A percentile compares a stretch with the other conserved stretches of the same genome.
Conservation (phyloP, 2,888 invertebrate genomes). For the Phorcus lineatus region DNA sequence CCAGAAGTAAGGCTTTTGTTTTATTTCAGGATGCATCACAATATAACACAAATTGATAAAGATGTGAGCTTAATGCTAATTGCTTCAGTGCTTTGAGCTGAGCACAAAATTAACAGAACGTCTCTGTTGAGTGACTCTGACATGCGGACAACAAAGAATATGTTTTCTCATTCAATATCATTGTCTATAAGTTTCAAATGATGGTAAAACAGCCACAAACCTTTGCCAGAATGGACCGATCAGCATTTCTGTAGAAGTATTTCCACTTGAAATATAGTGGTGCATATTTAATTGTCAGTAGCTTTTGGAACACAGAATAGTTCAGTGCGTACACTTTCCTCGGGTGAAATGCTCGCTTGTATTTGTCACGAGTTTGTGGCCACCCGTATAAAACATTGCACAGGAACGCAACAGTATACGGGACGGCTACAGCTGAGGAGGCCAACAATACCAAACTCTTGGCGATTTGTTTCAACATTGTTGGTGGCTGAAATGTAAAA, state of each 20-base stretch:
- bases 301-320: conserved; percentile 59
- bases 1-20: no score
- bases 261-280: conserved; percentile 62
- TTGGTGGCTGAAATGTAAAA: no score
- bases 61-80: no score
- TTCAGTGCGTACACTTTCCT: conserved; percentile 70
- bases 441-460: conserved; percentile 33
- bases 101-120: no score
- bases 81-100: no score
- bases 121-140: no score
- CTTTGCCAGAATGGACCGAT: conserved; percentile 58
- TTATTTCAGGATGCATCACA: no score
- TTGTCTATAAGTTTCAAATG: not conserved
- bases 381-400: conserved; percentile 70
- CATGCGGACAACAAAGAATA: no score
- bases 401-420: conserved; percentile 69
- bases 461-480: not conserved
- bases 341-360: conserved; percentile 65
- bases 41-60: no score
- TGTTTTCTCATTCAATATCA: no score
- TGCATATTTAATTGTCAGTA: conserved; percentile 54
- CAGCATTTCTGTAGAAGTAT: conserved; percentile 60
- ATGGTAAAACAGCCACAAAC: conserved; percentile 41
- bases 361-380: conserved; percentile 60
- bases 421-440: conserved; percentile 65